Base-by-base conservation (phyloP, 2,888 invertebrate species). In the Phytoseiulus persimilis region DNA sequence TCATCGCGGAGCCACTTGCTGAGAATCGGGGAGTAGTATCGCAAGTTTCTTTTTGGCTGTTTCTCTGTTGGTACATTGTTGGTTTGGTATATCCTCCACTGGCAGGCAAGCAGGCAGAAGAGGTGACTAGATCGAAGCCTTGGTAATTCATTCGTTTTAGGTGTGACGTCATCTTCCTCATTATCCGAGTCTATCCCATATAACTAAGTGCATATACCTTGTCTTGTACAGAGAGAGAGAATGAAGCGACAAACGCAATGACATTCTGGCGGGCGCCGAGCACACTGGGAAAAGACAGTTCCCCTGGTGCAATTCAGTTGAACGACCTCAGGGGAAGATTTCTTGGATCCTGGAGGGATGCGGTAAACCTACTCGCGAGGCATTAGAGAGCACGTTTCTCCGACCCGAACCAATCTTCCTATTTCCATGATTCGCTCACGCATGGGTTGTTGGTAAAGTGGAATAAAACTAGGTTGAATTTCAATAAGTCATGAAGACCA, bases 201-300 rank as follows among this genome's bases (percentile, higher is more conserved):
- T 28, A 87, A 32, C 87, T 87, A 87, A 87, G 33, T 33, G 87
- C 87, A 87, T 87, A 87, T 87, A 87, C 87, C 87, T 87, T 87
- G 87, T 87, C 31, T 87, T 87, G 87, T 33, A 87, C 87, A 87
- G 39, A n/a, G 33, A 33, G 33, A 33, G 33, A 87, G 87, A 45
- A 45, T 45, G 87, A n/a, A 32, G 32, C 32, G 33, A 45, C 45
- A 23, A n/a, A 87, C 87, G 87, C 33, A 45, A 87, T 14, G 45
- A 39, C 33, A 39, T 65, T 65, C 65, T 11, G 65, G 11, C 65
- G 65, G 65, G 65, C 65, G 65, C 65, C 65, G 18, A 23, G 5
- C 65, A 65, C 28, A 65, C 65, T 65, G 65, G 65, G 65, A 28
- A 28, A 28, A 65, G 65, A 65, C 65, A 65, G n/a, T n/a, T n/a